phyloP scores from a whole-genome alignment of 2,797 vertebrate species.

The Bufotes viridis region DNA sequence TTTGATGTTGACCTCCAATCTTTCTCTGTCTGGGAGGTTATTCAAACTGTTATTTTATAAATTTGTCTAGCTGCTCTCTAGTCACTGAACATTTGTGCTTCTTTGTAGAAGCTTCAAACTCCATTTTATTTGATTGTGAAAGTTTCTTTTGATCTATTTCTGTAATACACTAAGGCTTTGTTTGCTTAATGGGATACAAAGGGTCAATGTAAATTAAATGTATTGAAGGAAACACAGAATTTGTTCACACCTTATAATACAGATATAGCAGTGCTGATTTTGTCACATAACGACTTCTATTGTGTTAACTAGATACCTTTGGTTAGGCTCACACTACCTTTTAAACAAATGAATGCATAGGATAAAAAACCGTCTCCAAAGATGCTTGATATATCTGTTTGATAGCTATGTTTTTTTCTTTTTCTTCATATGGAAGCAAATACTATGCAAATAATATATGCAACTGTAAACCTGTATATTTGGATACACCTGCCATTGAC shows the following conservation, averaged over 20 bases:
- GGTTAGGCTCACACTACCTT: background rate
- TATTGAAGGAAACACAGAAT: background rate
- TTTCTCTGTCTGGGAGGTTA: constrained; percentile 12
- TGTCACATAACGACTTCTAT: background rate
- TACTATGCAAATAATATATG: too few relatives aligned
- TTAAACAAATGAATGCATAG: background rate
- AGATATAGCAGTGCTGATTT: background rate
- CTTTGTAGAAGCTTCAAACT: background rate
- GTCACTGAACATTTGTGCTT: constrained; percentile 7
- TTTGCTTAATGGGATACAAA: background rate
- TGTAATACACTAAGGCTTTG: constrained; percentile 13
- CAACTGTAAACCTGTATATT: too few relatives aligned
- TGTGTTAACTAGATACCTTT: background rate
- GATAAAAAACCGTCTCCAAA: too few relatives aligned
- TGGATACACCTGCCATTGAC: too few relatives aligned
- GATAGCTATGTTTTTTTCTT: too few relatives aligned
- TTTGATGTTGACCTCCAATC: constrained; percentile 31
- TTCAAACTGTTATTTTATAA: constrained; percentile 13
- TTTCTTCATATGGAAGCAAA: too few relatives aligned
- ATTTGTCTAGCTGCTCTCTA: background rate
- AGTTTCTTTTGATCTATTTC: constrained; percentile 6
- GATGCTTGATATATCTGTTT: too few relatives aligned
- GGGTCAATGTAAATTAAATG: background rate
- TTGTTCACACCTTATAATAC: background rate
- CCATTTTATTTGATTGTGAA: constrained; percentile 29